Evolutionary conservation across 2,797 vertebrate genomes (phyloP), one percentile per base, ranked within the genome.

Genomic region (Platyrinchus mystaceus): DNA sequence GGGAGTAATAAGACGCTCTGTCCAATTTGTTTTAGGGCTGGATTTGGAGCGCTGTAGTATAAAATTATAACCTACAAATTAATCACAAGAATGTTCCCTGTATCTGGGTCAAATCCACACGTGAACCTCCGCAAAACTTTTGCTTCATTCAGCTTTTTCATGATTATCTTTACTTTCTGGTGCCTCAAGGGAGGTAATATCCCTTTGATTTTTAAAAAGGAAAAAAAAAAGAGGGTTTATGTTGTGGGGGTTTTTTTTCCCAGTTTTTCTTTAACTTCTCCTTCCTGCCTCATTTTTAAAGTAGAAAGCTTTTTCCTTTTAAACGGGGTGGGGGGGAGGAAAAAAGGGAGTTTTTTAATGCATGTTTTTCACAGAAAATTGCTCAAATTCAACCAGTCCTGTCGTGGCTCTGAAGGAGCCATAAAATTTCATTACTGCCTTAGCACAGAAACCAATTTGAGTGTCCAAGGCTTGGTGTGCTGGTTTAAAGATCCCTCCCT

Each of bases 111-210:
- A 94, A 89, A 92, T 95, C 91, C 83, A 93, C 62, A 86, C 0
- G 0, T 78, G 83, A 94, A 78, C 58, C 66, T 90, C 62, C n/a
- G 34, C 77, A 32, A 93, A 94, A 95, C 62, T 90, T 88, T 28
- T 73, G 85, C 91, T 94, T 95, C 94, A 96, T 96, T 96, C 95
- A 95, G 87, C 87, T 95, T 94, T 96, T 94, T 86, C 50, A 66
- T 30, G 2, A 69, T 93, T 86, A 88, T 88, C 79, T 95, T 85
- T 87, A 34, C 59, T 55, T 84, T 73, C 36, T 89, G 49, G 3
- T 84, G 76, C 76, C 91, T 91, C 55, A 30, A 84, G 79, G 87
- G 76, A 94, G 11, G n/a, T 53, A 83, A 89, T 94, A 59, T 4
- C 23, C 37, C 34, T 94, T 94, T 95, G 67, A 84, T 83, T 91